These are phyloP conservation scores for Sebastes cheni DNA, from an alignment of 2,797 vertebrate genomes.

Conservation along the genomic window DNA sequence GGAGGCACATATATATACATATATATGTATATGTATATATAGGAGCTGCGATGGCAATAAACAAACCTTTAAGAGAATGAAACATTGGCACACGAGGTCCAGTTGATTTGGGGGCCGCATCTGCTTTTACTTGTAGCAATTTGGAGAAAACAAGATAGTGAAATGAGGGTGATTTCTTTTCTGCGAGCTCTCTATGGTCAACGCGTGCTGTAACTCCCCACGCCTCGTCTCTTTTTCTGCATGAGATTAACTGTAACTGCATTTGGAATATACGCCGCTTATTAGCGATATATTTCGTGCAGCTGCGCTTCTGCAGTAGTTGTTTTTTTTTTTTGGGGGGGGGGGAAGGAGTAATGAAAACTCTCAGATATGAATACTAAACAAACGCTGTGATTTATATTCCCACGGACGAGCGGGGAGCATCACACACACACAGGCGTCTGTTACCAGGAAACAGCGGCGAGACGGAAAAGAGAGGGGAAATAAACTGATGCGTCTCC, in stretches of 20 bases:
- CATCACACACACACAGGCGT: slow-evolving; percentile 3
- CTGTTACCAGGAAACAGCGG: slow-evolving; percentile 66
- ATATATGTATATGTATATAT: not conserved
- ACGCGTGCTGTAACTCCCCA: slow-evolving; percentile 24
- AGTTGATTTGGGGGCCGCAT: slow-evolving; percentile 57
- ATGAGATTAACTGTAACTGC: slow-evolving; percentile 4
- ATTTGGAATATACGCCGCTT: slow-evolving; percentile 30
- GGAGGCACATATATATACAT: not conserved
- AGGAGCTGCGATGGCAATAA: slow-evolving; percentile 33
- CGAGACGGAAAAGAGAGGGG: slow-evolving; percentile 34
- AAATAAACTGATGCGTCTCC: slow-evolving; percentile 42
- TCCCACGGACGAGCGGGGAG: slow-evolving; percentile 43
- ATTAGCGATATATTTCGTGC: slow-evolving; percentile 17
- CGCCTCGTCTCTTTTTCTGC: not conserved
- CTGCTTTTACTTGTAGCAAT: slow-evolving; percentile 72
- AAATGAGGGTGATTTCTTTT: slow-evolving; percentile 73
- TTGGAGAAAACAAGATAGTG: slow-evolving; percentile 70
- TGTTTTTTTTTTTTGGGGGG: not conserved
- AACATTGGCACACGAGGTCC: slow-evolving; percentile 42
- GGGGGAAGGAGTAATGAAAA: slow-evolving; percentile 22
- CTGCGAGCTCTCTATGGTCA: slow-evolving; percentile 45
- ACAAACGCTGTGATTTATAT: slow-evolving; percentile 61
- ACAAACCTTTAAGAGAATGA: slow-evolving; percentile 52
- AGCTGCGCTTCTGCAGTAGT: slow-evolving; percentile 22
- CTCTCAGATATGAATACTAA: slow-evolving; percentile 49